These are phyloP conservation scores for Numida meleagris DNA, from an alignment of 2,113 vertebrate species.

Conservation along the genomic window DNA sequence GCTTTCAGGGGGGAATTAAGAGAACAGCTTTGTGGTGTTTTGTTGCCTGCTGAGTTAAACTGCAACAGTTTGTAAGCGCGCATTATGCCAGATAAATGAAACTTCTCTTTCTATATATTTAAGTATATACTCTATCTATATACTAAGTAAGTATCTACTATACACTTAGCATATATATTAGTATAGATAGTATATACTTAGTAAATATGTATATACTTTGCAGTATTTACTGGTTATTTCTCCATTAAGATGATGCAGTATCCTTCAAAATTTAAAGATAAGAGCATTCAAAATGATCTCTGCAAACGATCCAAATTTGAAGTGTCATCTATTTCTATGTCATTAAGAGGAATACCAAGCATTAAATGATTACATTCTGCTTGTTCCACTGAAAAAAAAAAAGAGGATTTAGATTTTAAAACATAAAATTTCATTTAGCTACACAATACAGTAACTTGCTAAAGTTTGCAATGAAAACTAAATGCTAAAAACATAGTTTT, in stretches of 20 bases:
- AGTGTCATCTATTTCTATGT: fast-evolving
- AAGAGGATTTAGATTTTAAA: neutral
- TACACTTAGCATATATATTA: neutral
- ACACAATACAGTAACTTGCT: neutral
- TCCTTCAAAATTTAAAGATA: neutral
- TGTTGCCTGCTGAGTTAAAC: too few relatives aligned
- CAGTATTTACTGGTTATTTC: neutral
- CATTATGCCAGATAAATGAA: neutral
- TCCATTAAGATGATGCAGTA: neutral
- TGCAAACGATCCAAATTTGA: neutral
- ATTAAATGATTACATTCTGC: neutral
- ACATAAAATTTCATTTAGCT: neutral
- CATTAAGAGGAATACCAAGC: neutral
- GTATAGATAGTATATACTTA: neutral
- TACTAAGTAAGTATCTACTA: neutral
- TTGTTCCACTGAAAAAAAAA: neutral
- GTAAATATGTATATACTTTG: neutral
- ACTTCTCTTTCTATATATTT: neutral
- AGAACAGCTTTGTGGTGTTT: too few relatives aligned
- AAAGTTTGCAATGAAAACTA: neutral
- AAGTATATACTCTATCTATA: neutral
- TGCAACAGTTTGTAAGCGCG: neutral
- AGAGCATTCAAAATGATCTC: neutral
- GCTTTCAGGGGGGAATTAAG: too few relatives aligned
- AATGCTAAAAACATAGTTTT: neutral